Evolutionary conservation across 2,888 invertebrate genomes (phyloP).

Genomic region (Malthinus flaveolus): DNA sequence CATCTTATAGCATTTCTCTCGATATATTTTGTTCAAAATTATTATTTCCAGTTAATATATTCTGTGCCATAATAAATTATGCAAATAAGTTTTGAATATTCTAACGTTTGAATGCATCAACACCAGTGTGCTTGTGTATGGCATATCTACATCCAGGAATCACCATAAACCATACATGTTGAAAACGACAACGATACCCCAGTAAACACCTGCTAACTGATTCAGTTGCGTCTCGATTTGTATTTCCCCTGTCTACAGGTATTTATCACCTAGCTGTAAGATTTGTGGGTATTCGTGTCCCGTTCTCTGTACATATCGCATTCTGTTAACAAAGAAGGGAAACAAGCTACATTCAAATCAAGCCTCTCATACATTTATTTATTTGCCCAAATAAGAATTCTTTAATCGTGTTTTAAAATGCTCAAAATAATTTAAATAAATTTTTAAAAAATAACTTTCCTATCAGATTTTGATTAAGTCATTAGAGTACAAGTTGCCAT

Average conservation of each 20-base stretch:
- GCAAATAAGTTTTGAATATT: no score
- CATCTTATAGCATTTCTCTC: no score
- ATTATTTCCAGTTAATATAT: no score
- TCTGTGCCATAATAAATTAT: no score
- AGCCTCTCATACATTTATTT: slow-evolving; percentile 14
- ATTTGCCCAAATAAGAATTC: slow-evolving; percentile 2
- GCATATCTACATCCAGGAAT: slow-evolving; percentile 30
- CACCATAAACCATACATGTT: slow-evolving; percentile 36
- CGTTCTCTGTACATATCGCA: slow-evolving; percentile 25
- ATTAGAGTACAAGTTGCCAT: slow-evolving; percentile 1
- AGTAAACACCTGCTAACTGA: slow-evolving; percentile 44
- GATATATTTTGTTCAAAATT: no score
- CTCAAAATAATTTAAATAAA: background rate
- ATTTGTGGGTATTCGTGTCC: slow-evolving; percentile 30
- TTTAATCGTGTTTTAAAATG: no score
- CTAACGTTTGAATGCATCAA: no score
- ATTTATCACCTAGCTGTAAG: slow-evolving; percentile 38
- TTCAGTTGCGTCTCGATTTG: slow-evolving; percentile 44
- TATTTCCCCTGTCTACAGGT: slow-evolving; percentile 40
- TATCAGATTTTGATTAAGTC: slow-evolving; percentile 8
- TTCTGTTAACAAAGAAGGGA: slow-evolving; percentile 27
- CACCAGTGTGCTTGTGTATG: no score
- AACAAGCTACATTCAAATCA: slow-evolving; percentile 16
- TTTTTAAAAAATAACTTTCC: background rate
- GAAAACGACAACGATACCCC: slow-evolving; percentile 16